A percentile compares a stretch with the other conserved stretches of the same genome.
Conservation (phyloP, 2,113 vertebrate genomes). For the Psephotus haematonotus region DNA sequence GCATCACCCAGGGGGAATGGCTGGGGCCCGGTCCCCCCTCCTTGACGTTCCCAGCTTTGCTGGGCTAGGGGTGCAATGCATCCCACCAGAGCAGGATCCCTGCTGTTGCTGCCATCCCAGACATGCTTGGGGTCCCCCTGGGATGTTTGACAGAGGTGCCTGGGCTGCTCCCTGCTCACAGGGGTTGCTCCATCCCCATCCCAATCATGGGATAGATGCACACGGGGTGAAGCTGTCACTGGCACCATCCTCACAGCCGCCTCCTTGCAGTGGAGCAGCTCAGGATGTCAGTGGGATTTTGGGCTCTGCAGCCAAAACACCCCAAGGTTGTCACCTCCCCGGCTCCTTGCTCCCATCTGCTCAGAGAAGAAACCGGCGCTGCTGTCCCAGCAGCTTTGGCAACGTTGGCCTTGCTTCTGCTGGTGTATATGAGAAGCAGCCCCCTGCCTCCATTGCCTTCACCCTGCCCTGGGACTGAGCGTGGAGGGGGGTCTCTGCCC, state of each 20-base stretch:
- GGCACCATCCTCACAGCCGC: accelerated
- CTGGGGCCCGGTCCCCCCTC: neutral
- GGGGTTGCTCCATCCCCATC: neutral
- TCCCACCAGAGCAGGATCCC: neutral
- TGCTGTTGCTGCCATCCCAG: neutral
- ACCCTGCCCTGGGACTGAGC: accelerated
- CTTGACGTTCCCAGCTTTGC: neutral
- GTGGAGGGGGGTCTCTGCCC: accelerated
- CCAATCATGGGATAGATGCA: neutral
- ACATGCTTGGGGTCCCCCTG: accelerated
- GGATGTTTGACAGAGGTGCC: neutral
- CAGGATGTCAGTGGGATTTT: neutral
- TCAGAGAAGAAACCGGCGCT: accelerated
- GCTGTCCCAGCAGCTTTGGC: neutral
- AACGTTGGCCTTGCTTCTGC: accelerated
- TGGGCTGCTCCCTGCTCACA: neutral
- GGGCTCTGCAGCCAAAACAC: accelerated
- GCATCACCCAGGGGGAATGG: accelerated
- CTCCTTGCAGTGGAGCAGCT: neutral
- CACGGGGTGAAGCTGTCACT: accelerated
- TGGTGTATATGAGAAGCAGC: neutral
- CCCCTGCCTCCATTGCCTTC: accelerated
- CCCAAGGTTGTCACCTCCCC: neutral
- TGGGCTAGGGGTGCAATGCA: neutral
- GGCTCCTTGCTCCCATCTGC: neutral